These are phyloP conservation scores for Gouania willdenowi DNA, from an alignment of 2,797 vertebrate genomes.

Conservation along the genomic window DNA sequence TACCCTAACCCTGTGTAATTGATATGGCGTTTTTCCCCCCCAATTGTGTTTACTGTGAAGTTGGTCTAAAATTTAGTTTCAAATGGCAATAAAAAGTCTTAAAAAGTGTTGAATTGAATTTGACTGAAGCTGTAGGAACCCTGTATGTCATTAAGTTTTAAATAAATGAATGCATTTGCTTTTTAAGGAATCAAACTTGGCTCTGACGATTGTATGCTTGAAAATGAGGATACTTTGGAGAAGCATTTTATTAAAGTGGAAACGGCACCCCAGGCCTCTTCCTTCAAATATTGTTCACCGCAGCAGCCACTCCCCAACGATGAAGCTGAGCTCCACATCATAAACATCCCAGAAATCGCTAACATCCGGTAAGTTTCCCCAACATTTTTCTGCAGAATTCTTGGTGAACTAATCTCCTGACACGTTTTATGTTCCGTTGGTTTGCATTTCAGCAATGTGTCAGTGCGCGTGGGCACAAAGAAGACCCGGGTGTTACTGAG, in stretches of 20 bases:
- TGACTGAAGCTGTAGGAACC: too few relatives aligned
- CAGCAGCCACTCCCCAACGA: neutral
- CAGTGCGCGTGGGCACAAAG: slow-evolving; percentile 22
- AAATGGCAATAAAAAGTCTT: too few relatives aligned
- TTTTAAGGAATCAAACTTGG: slow-evolving; percentile 56
- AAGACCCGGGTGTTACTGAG: slow-evolving; percentile 53
- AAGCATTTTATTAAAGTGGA: slow-evolving; percentile 46
- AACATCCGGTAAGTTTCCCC: slow-evolving; percentile 54
- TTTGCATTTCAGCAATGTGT: slow-evolving; percentile 60
- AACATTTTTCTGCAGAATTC: neutral
- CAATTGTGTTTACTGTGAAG: too few relatives aligned
- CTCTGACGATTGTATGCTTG: slow-evolving; percentile 35
- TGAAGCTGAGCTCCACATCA: slow-evolving; percentile 60
- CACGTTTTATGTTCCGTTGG: neutral
- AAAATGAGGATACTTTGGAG: slow-evolving; percentile 39
- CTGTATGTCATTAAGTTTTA: too few relatives aligned
- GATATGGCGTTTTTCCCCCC: too few relatives aligned
- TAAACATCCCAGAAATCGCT: slow-evolving; percentile 69
- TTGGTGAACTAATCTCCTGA: neutral
- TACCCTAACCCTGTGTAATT: too few relatives aligned
- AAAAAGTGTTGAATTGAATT: too few relatives aligned
- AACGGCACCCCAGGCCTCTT: accelerated
- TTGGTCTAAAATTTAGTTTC: too few relatives aligned
- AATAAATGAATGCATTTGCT: slow-evolving; percentile 5
- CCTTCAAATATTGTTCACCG: slow-evolving; percentile 49